Percentiles rank a stretch among this genome's conserved stretches.
These are phyloP conservation scores for Falco peregrinus DNA, from an alignment of 2,797 vertebrate species.

Conservation along the genomic window DNA sequence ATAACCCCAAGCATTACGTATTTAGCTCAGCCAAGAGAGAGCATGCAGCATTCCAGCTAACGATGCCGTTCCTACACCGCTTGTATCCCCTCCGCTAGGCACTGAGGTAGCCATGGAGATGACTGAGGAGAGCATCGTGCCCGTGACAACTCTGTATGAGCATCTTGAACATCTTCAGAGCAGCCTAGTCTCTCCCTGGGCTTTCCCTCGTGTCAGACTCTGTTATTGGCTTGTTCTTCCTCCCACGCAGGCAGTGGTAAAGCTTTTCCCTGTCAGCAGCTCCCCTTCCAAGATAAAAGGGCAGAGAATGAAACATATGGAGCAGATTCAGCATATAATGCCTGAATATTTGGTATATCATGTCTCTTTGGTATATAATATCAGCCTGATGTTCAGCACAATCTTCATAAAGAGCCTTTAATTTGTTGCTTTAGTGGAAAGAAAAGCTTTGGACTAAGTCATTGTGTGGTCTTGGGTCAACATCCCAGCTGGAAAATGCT, in stretches of 20 bases:
- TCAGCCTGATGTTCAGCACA: neutral
- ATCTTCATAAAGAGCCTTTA: neutral
- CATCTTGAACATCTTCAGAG: neutral
- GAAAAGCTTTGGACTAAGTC: neutral
- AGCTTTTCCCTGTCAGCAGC: neutral
- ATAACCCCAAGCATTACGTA: neutral
- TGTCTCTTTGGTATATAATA: neutral
- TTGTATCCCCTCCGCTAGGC: neutral
- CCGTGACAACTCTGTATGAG: constrained; percentile 21
- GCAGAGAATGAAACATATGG: neutral
- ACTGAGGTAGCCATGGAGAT: neutral
- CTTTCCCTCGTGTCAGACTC: neutral
- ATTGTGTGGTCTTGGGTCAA: accelerated
- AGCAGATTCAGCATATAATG: neutral
- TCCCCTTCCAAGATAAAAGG: neutral
- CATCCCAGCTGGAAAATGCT: neutral
- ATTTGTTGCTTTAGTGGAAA: neutral
- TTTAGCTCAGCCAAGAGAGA: neutral
- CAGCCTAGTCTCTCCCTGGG: neutral
- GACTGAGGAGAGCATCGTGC: neutral
- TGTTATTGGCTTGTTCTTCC: neutral
- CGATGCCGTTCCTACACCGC: accelerated
- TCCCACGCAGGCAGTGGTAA: accelerated
- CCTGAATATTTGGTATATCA: neutral
- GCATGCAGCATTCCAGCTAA: neutral